Base-by-base conservation (phyloP, 2,113 vertebrate genomes). In the Ciconia boyciana region DNA sequence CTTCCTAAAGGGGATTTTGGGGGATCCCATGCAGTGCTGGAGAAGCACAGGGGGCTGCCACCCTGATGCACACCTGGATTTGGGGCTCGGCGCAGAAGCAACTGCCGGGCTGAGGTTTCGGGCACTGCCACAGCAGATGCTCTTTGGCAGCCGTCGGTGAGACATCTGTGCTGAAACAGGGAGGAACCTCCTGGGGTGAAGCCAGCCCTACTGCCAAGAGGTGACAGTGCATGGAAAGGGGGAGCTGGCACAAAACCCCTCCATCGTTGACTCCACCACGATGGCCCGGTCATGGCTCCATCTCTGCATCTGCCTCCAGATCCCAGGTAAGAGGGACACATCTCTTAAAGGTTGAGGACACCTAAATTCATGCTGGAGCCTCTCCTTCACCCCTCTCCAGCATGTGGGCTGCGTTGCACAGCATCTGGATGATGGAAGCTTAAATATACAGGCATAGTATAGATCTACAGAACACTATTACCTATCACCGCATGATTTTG, bases 291-390 rank as follows among this genome's bases (percentile, higher is more conserved):
- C 0, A 0, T 80, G 90, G 87, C 93, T 96, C 61, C 70, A 13
- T 55, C 87, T 96, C 92, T 96, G 41, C 85, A 15, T 96, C 79
- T 97, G 78, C 85, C 87, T 96, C 62, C 94, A 94, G 44, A 68
- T 96, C 78, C 78, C 85, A 97, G 96, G 96, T 96, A 96, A 96
- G 96, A 84, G 14, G 75, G n/a, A 51, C 8, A 5, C 0, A 0
- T 52, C 54, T 80, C 57, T 43, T 25, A 26, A 49, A 77, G 54
- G 62, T 28, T 74, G 54, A 80, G 83, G 41, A 76, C 46, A 41
- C 9, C 54, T 78, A 32, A 91, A 84, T 43, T 7, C 28, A 0
- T 26, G 11, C 39, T 81, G 55, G 64, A 94, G 18, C 64, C 36
- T 89, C 55, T 78, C n/a, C 39, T 64, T 32, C 39, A 31, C 11